Percentiles rank a stretch among this genome's conserved stretches.
phyloP scores from a whole-genome alignment of 2,888 invertebrate genomes.

The Elegia similella region DNA sequence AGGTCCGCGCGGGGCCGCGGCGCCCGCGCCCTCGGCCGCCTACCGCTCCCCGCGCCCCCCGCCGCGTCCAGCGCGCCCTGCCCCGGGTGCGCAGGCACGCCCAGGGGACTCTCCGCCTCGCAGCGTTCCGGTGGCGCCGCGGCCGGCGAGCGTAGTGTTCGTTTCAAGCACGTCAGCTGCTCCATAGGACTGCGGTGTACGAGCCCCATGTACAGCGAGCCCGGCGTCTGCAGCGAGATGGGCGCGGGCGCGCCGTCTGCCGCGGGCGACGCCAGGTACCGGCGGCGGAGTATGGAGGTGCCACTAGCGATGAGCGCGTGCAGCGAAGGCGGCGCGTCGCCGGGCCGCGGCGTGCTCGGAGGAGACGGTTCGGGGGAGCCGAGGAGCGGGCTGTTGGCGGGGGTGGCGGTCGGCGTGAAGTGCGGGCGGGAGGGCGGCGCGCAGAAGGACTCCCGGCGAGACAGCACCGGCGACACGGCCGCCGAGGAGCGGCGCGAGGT shows the following conservation, averaged over 20 bases:
- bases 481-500: slow-evolving; percentile 80
- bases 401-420: slow-evolving; percentile 92
- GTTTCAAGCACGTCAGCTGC: slow-evolving; percentile 87
- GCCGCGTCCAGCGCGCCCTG: slow-evolving; percentile 76
- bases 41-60: slow-evolving; percentile 59
- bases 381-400: slow-evolving; percentile 91
- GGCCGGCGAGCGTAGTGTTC: slow-evolving; percentile 67
- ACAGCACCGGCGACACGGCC: slow-evolving; percentile 80
- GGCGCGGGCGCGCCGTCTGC: slow-evolving; percentile 83
- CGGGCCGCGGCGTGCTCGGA: slow-evolving; percentile 85
- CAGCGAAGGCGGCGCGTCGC: slow-evolving; percentile 71
- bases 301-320: slow-evolving; percentile 79
- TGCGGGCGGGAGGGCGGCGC: slow-evolving; percentile 86
- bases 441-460: slow-evolving; percentile 90
- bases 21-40: slow-evolving; percentile 53
- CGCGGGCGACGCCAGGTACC: slow-evolving; percentile 80
- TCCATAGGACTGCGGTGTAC: slow-evolving; percentile 89
- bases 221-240: slow-evolving; percentile 81
- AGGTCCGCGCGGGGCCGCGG: slow-evolving; percentile 59
- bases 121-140: slow-evolving; percentile 49
- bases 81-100: slow-evolving; percentile 83
- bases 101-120: slow-evolving; percentile 65
- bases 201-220: slow-evolving; percentile 83
- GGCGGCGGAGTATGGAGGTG: slow-evolving; percentile 71
- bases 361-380: slow-evolving; percentile 82